These are phyloP conservation scores for Pristis pectinata DNA, from an alignment of 2,797 vertebrate genomes.

Conservation along the genomic window DNA sequence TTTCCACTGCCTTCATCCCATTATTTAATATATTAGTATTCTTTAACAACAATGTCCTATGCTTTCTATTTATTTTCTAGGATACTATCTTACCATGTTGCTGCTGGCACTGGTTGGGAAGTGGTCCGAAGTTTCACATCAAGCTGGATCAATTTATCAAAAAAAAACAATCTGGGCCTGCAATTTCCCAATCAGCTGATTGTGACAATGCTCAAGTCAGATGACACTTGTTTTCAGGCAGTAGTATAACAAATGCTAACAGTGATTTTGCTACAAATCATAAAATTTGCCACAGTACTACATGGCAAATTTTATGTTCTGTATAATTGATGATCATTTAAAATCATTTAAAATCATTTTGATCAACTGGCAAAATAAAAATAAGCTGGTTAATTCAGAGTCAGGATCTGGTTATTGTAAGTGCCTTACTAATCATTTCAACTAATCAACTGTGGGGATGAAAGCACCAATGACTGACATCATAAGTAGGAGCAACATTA, in stretches of 20 bases:
- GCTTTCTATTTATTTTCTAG: neutral
- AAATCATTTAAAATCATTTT: neutral
- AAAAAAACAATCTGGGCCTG: neutral
- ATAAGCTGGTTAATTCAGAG: neutral
- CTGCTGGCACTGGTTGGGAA: neutral
- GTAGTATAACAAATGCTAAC: neutral
- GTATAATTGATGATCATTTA: neutral
- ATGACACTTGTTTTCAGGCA: neutral
- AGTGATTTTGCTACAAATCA: neutral
- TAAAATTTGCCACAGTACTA: too few species aligned
- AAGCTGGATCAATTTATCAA: neutral
- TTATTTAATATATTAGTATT: too few species aligned
- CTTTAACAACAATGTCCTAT: too few species aligned
- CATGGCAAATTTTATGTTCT: neutral
- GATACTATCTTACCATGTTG: too few species aligned
- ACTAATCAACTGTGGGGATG: neutral
- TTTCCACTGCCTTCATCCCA: too few species aligned
- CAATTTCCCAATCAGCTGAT: slow-evolving; percentile 1
- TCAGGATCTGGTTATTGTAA: neutral
- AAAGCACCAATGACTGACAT: neutral
- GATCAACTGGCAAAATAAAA: neutral
- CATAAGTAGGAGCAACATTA: neutral
- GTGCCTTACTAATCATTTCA: slow-evolving; percentile 2
- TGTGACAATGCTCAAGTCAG: neutral
- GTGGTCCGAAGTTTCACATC: neutral